phyloP scores from a whole-genome alignment of 1,140 invertebrate genomes.

The Drosophila kikkawai region DNA sequence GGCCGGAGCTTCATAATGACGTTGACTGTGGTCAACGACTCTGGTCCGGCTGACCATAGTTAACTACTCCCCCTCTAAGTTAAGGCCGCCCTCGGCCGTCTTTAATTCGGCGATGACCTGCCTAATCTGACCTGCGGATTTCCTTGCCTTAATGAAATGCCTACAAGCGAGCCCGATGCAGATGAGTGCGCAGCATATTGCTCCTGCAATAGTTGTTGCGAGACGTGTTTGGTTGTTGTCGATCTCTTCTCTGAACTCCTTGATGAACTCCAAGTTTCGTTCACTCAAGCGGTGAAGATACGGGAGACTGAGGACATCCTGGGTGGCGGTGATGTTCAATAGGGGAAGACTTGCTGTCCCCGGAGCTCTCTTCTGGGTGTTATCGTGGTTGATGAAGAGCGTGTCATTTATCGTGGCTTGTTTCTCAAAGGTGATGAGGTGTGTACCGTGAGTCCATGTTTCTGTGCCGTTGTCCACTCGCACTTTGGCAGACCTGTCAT shows the following conservation, averaged over 20 bases:
- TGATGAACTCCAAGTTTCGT: background rate
- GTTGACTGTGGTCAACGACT: too few species aligned
- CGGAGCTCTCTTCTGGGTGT: slow-evolving; percentile 1
- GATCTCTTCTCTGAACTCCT: background rate
- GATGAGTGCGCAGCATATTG: slow-evolving; percentile 11
- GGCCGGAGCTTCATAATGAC: too few species aligned
- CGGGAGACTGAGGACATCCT: background rate
- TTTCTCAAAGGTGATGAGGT: slow-evolving; percentile 21
- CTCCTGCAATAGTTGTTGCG: slow-evolving; percentile 13
- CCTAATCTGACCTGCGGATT: background rate
- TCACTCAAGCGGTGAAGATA: slow-evolving; percentile 1
- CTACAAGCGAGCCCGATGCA: slow-evolving; percentile 1
- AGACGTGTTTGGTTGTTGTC: background rate
- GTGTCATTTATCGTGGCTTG: slow-evolving; percentile 25
- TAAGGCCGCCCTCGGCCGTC: background rate
- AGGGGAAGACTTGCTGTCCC: background rate
- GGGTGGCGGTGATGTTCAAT: slow-evolving; percentile 7
- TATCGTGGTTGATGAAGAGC: slow-evolving; percentile 3
- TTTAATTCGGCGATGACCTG: background rate
- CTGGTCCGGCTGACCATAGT: too few species aligned
- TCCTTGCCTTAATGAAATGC: background rate
- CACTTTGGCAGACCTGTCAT: slow-evolving; percentile 20
- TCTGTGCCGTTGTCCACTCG: slow-evolving; percentile 28
- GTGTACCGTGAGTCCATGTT: slow-evolving; percentile 19
- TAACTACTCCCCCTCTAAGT: background rate